These are phyloP conservation scores for Gallinago nigripennis DNA, from an alignment of 2,797 vertebrate genomes.

Conservation along the genomic window DNA sequence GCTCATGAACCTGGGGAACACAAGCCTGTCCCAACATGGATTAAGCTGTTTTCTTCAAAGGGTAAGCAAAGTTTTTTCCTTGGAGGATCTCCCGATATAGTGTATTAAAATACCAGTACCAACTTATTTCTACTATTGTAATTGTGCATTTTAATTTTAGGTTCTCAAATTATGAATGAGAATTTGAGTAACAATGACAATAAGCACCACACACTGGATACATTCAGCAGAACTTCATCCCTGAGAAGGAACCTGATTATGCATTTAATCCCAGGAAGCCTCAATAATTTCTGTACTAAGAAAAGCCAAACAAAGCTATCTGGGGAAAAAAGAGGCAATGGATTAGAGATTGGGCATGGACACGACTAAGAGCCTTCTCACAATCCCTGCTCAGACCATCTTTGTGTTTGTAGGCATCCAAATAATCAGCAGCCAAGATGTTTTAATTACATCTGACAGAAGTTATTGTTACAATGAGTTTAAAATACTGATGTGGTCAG, in stretches of 20 bases:
- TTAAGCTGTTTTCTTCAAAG: neutral
- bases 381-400: neutral
- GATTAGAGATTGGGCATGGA: neutral
- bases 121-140: neutral
- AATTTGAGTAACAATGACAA: neutral
- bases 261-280: neutral
- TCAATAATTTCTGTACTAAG: neutral
- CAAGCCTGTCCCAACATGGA: neutral
- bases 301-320: neutral
- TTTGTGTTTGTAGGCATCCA: neutral
- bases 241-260: neutral
- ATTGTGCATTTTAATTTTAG: neutral
- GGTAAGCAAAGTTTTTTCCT: neutral
- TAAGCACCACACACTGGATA: neutral
- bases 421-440: neutral
- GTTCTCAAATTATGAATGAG: neutral
- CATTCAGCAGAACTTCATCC: neutral
- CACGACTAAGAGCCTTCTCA: neutral
- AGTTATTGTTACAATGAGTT: neutral
- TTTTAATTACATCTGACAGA: neutral
- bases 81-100: rapidly evolving
- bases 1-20: neutral
- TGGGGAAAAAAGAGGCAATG: neutral
- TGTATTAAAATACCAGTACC: neutral
- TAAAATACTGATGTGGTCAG: neutral